Base-by-base conservation (phyloP, 2,113 vertebrate genomes). In the human region DNA sequence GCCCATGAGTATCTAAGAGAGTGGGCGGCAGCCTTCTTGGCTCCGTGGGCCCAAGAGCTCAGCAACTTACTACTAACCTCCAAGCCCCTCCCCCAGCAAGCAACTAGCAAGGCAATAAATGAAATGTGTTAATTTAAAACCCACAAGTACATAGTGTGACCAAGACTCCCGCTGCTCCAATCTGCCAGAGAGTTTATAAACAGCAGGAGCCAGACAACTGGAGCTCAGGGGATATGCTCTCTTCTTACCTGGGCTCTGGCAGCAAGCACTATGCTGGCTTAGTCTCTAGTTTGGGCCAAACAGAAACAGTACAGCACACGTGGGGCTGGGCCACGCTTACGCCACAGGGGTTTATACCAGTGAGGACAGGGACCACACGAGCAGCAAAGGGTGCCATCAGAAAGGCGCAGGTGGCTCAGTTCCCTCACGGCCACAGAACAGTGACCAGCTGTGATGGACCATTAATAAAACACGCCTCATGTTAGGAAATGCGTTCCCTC, bases 71-170 rank as follows among this genome's bases (percentile, higher is more conserved):
- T 55, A 40, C 2, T 3, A 90, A 90, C 50, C 90, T 25, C 59
- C 12, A 0, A 0, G 22, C 61, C 82, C 72, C 68, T 35, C 48
- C 45, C 85, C 80, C 0, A 80, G 68, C 61, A 52, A 59, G 38
- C 93, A 85, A 97, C 86, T 18, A 88, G 89, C 90, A 92, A 17
- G 82, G 95, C 98, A 94, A 97, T 97, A 97, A 98, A 97, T 96
- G 97, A 97, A 97, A 97, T 20, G 97, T 93, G 97, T 92, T 98
- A 70, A 98, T 98, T 98, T 98, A 98, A 98, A 98, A 96, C 0
- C n/a, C 97, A 97, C 96, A 97, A 98, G 96, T 97, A 97, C 52
- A 96, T 8, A 94, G 97, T 87, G 83, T 98, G 98, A 98, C 96
- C 90, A 90, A 87, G 8, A 43, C 94, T 97, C 98, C 98, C 95